Conservation (phyloP, 2,797 vertebrate genomes). For the Enteromius thamalakanensis region DNA sequence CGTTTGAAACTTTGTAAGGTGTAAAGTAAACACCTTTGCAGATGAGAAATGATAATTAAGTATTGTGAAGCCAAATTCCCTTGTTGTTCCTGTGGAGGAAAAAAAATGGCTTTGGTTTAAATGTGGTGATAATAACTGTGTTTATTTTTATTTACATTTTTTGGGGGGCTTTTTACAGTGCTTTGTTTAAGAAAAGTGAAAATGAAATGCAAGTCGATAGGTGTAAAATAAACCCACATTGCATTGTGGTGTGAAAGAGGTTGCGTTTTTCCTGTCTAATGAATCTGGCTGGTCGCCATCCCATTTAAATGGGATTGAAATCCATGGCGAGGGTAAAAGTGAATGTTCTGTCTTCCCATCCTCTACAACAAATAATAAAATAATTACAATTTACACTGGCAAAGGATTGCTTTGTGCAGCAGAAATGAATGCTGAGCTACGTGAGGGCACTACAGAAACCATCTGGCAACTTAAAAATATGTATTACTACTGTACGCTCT, state of each 20-base stretch:
- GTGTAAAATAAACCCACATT: constrained; percentile 41
- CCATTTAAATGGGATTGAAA: constrained; percentile 45
- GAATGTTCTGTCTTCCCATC: not conserved
- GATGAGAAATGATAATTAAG: constrained; percentile 24
- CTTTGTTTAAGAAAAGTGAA: constrained; percentile 43
- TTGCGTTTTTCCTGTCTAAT: constrained; percentile 35
- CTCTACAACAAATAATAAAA: constrained; percentile 29
- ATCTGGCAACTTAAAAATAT: constrained; percentile 19
- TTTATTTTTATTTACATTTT: not conserved
- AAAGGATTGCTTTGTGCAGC: constrained; percentile 30
- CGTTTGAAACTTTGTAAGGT: not conserved
- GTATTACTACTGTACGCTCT: constrained; percentile 21
- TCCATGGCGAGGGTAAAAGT: constrained; percentile 16
- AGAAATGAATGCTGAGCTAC: constrained; percentile 26
- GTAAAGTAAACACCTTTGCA: constrained; percentile 36
- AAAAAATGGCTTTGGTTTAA: not conserved
- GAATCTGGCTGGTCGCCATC: constrained; percentile 46
- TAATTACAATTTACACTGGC: constrained; percentile 10
- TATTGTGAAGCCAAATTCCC: not conserved
- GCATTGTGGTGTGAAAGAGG: constrained; percentile 11
- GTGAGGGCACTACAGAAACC: constrained; percentile 45
- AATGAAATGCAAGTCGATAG: constrained; percentile 35
- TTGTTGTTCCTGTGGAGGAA: not conserved
- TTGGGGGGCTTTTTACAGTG: not conserved
- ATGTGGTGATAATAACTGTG: not conserved